These are phyloP conservation scores for Luehdorfia chinensis DNA, from an alignment of 1,140 invertebrate species.

Conservation along the genomic window DNA sequence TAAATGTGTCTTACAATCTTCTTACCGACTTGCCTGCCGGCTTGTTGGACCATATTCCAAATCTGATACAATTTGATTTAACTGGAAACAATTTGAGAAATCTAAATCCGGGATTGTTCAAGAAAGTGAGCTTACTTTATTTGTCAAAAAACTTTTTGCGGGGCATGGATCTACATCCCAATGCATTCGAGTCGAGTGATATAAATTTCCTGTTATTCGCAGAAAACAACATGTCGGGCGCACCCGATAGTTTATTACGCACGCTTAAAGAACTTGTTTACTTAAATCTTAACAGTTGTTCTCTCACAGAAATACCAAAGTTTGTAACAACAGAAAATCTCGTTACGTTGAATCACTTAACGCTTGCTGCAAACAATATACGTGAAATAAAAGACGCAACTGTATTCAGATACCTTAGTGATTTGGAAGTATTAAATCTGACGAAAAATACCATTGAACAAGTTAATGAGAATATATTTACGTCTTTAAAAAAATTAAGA, in stretches of 20 bases:
- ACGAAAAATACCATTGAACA: slow-evolving; percentile 1
- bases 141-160: slow-evolving; percentile 6
- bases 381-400: not conserved
- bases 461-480: slow-evolving; percentile 4
- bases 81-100: slow-evolving; percentile 2
- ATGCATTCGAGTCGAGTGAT: not conserved
- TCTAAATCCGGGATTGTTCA: slow-evolving; percentile 6
- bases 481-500: slow-evolving; percentile 1
- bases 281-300: slow-evolving; percentile 10
- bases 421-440: slow-evolving; percentile 11
- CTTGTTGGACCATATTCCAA: not conserved
- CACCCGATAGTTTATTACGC: not conserved
- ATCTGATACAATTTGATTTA: slow-evolving; percentile 8
- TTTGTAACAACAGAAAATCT: slow-evolving; percentile 13
- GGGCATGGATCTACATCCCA: not conserved
- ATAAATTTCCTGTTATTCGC: slow-evolving; percentile 3
- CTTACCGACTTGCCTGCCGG: slow-evolving; percentile 3
- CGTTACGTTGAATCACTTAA: not conserved
- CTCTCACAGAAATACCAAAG: slow-evolving; percentile 6
- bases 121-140: slow-evolving; percentile 3
- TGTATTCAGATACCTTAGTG: not conserved
- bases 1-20: slow-evolving; percentile 1
- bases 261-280: not conserved
- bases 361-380: slow-evolving; percentile 3
- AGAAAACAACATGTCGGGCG: slow-evolving; percentile 4